Evolutionary conservation across 2,888 invertebrate species (phyloP), one percentile per base, ranked within the genome.

Genomic region (Ophion costatus): DNA sequence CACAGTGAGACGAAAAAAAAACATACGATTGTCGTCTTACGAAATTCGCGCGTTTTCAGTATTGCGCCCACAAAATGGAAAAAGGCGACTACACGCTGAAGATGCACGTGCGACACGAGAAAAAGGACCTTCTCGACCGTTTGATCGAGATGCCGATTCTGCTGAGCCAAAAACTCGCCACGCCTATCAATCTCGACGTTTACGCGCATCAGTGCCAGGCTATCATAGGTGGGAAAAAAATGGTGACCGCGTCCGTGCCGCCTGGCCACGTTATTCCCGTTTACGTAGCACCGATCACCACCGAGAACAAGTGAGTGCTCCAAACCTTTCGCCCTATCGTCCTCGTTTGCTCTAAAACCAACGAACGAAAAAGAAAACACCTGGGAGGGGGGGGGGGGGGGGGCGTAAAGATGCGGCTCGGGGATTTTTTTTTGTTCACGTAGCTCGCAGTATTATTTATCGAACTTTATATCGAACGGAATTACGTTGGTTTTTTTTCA

Each of bases 11-110:
- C 0, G 0, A 3, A 33, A 9, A 38, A 9, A 38, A 38, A 38
- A 38, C n/a, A n/a, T n/a, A 38, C 38, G 9, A 38, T 38, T 9
- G 0, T 38, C 9, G 9, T 9, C 38, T 7, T 38, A 38, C 1
- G 1, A 24, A 14, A 45, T 20, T 20, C 24, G 51, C 20, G 42
- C 29, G 63, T 45, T 56, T 67, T 66, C 93, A 98, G 97, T 98
- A 98, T 93, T 95, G 96, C 1, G 95, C 96, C 81, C 92, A 91
- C 82, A 99, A 99, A 94, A 94, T 99, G 88, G 98, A 99, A 87
- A 99, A 99, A 93, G 99, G 99, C 24, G 99, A 99, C 87, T 99
- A 98, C 94, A 96, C 96, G 0, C 94, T 99, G 10, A 96, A 97
- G 64, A 94, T 99, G 90, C 98, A 98, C 93, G 95, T 99, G 14